Conservation (phyloP, 2,113 vertebrate genomes). For the Sitta europaea region DNA sequence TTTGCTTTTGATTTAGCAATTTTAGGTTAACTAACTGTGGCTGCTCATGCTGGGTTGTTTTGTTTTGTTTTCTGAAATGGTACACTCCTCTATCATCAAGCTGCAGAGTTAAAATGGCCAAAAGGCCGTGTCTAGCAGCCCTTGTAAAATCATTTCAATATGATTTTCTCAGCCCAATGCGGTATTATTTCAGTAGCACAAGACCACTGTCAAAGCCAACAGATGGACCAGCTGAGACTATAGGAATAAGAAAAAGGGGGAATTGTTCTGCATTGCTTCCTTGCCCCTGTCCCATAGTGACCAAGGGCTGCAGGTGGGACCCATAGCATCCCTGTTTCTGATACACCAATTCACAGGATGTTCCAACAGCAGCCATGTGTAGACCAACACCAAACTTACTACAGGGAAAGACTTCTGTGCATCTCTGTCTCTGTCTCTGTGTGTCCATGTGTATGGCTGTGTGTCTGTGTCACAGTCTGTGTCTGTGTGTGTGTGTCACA, state of each 20-base stretch:
- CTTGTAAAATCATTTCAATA: not conserved
- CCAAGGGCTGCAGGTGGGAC: not conserved
- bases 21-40: not conserved
- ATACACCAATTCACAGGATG: not conserved
- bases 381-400: not conserved
- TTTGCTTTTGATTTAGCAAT: not conserved
- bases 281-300: rapidly evolving
- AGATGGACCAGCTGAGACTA: not conserved
- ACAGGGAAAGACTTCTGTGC: not conserved
- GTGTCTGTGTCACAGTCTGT: too few relatives aligned
- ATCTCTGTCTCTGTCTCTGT: too few relatives aligned
- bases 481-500: too few relatives aligned
- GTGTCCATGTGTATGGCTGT: too few relatives aligned
- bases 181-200: not conserved
- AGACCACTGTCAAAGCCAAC: not conserved
- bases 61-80: not conserved
- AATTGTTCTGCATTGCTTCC: not conserved
- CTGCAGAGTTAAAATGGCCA: not conserved
- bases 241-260: not conserved
- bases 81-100: not conserved
- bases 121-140: not conserved
- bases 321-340: not conserved
- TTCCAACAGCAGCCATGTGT: not conserved
- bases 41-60: not conserved
- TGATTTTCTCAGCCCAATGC: not conserved